Conservation (phyloP, 2,797 vertebrate genomes). For the Catamblyrhynchus diadema region DNA sequence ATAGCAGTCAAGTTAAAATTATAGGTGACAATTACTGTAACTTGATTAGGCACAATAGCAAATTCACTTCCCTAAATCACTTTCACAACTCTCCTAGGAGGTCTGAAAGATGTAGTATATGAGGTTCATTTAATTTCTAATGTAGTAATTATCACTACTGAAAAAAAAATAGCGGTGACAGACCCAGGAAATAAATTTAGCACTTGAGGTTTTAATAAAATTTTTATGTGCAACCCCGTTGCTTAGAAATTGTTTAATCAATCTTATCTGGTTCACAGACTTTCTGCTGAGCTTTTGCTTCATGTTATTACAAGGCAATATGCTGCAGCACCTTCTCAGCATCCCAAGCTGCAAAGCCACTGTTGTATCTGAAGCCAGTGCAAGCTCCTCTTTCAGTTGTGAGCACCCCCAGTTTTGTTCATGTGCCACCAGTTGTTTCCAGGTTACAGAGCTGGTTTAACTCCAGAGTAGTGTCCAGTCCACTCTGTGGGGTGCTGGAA, state of each 20-base stretch:
- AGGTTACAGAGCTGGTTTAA: neutral
- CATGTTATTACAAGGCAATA: conserved; percentile 48
- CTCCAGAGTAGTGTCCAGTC: neutral
- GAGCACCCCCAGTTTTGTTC: neutral
- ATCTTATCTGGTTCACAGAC: conserved; percentile 67
- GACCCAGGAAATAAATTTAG: conserved; percentile 72
- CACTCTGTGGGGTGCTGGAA: neutral
- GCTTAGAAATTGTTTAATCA: conserved; percentile 73
- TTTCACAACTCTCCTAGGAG: conserved; percentile 67
- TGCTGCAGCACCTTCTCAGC: conserved; percentile 35
- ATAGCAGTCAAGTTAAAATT: conserved; percentile 69
- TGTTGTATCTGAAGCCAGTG: neutral
- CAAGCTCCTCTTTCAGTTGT: neutral
- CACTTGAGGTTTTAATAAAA: conserved; percentile 74
- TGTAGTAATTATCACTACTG: conserved; percentile 74
- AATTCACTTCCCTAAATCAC: conserved; percentile 66
- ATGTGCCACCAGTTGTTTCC: neutral
- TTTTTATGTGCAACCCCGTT: conserved; percentile 67
- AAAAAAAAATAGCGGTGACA: conserved; percentile 60
- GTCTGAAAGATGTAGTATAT: conserved; percentile 67
- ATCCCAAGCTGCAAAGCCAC: neutral
- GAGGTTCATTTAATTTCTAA: conserved; percentile 76
- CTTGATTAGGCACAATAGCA: conserved; percentile 70
- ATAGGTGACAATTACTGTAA: conserved; percentile 74
- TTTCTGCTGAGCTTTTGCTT: conserved; percentile 59